These are phyloP conservation scores for Melopsittacus undulatus DNA, from an alignment of 2,797 vertebrate species.

Conservation along the genomic window DNA sequence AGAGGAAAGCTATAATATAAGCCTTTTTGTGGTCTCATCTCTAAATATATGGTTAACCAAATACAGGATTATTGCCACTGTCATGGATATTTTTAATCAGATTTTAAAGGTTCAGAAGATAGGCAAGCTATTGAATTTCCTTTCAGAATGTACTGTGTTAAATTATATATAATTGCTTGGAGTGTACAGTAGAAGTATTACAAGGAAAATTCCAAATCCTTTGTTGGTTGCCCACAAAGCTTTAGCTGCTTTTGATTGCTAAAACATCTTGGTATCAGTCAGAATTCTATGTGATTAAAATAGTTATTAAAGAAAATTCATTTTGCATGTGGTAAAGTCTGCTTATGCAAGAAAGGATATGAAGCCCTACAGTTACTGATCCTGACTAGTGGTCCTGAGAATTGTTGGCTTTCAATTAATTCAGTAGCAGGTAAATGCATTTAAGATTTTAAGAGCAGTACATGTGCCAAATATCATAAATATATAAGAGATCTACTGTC, in stretches of 20 bases:
- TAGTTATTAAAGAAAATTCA: background rate
- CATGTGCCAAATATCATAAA: background rate
- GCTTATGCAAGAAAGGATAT: background rate
- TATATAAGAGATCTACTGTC: background rate
- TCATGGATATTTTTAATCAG: background rate
- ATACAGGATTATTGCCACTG: background rate
- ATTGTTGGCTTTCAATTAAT: background rate
- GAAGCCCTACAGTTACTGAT: background rate
- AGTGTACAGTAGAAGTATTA: background rate
- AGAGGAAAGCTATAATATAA: background rate
- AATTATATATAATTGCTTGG: background rate
- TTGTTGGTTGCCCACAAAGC: background rate
- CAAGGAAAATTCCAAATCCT: background rate
- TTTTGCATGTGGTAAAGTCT: background rate
- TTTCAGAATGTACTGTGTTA: background rate
- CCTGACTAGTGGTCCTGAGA: background rate
- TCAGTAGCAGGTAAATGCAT: background rate
- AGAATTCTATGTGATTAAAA: background rate
- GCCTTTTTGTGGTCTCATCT: background rate
- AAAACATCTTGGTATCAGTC: background rate
- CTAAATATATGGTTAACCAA: background rate
- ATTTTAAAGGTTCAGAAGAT: background rate
- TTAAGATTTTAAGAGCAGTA: background rate
- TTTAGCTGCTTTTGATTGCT: background rate
- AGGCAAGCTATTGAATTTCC: background rate